phyloP scores from a whole-genome alignment of 2,113 vertebrate genomes.

The Mustelus asterias region DNA sequence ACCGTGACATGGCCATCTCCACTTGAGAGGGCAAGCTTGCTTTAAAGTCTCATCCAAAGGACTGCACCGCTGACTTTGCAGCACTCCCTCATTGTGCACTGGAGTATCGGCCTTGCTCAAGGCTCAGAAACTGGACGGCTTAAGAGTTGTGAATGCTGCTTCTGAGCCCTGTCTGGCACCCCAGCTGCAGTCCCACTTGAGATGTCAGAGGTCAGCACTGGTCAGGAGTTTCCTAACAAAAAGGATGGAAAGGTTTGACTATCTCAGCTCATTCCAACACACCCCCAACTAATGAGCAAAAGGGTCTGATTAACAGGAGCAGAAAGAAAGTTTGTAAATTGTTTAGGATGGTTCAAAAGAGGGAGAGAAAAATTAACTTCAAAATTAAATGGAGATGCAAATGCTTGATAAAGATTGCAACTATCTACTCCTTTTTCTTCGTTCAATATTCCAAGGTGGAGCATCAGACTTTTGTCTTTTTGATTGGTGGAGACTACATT shows the following conservation, averaged over 20 bases:
- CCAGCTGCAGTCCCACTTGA: neutral
- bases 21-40: neutral
- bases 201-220: neutral
- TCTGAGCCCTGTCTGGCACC: neutral
- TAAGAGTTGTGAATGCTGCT: neutral
- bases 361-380: neutral
- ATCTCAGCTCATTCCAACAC: neutral
- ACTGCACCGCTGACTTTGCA: neutral
- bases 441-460: neutral
- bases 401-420: neutral
- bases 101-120: neutral
- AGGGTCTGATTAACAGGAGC: neutral
- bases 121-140: neutral
- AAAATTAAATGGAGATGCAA: neutral
- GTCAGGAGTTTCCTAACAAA: neutral
- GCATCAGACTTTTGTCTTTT: neutral
- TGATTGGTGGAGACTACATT: neutral
- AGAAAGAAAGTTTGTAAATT: neutral
- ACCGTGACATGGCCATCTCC: too few relatives aligned
- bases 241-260: neutral
- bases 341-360: neutral
- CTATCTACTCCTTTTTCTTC: neutral
- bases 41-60: neutral
- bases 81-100: neutral
- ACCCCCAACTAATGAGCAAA: neutral